Evolutionary conservation across 1,140 invertebrate genomes (phyloP).

Genomic region (Polypedilum vanderplanki): DNA sequence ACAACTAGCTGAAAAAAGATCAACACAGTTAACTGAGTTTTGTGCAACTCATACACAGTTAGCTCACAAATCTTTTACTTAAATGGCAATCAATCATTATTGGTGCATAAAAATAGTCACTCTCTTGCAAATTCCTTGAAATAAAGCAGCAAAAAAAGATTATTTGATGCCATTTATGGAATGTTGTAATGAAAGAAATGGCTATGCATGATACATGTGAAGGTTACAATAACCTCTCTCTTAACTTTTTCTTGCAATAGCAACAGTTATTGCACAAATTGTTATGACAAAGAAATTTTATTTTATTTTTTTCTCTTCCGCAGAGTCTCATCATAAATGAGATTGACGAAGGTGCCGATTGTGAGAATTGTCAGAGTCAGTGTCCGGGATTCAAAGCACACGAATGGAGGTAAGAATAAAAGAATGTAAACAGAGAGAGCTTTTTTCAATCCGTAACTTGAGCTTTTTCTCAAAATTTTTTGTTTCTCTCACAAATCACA

Average conservation of each 20-base stretch:
- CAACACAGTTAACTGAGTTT: background rate
- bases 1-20: too few species aligned
- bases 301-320: conserved; percentile 36
- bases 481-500: conserved; percentile 32
- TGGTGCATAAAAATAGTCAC: background rate
- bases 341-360: conserved; percentile 76
- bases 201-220: background rate
- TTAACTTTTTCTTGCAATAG: background rate
- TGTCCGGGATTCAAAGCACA: conserved; percentile 74
- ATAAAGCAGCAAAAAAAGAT: background rate
- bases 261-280: too few species aligned
- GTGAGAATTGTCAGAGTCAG: conserved; percentile 68
- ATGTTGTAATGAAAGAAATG: conserved; percentile 14
- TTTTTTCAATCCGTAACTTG: background rate
- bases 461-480: conserved; percentile 28
- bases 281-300: too few species aligned
- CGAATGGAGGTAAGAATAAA: conserved; percentile 66
- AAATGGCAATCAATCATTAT: conserved; percentile 19
- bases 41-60: background rate
- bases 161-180: background rate
- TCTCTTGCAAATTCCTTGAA: background rate
- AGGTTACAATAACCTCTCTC: conserved; percentile 11
- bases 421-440: conserved; percentile 27
- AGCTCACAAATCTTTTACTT: background rate
- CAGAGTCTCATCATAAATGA: conserved; percentile 76